These are phyloP conservation scores for Trogon melanurus DNA, from an alignment of 2,113 vertebrate genomes.

Conservation along the genomic window DNA sequence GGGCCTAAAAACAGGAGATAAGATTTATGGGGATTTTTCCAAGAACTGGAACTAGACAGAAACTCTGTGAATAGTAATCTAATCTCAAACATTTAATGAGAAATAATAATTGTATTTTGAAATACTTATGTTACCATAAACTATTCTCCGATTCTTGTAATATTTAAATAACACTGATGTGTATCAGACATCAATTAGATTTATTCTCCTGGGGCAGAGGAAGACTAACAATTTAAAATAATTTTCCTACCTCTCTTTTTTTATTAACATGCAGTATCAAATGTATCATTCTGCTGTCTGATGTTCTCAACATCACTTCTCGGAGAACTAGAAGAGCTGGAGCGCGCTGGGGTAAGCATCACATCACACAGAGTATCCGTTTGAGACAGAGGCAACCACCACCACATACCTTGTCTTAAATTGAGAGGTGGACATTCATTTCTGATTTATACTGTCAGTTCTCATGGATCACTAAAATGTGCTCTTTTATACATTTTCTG, in stretches of 20 bases:
- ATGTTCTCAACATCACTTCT: background rate
- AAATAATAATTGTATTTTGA: background rate
- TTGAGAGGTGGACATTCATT: background rate
- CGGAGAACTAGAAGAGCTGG: background rate
- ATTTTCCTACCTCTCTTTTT: background rate
- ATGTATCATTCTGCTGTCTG: background rate
- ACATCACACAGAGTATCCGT: background rate
- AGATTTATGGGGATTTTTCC: background rate
- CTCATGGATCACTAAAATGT: background rate
- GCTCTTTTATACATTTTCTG: background rate
- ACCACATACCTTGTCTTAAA: background rate
- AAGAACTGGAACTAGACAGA: background rate
- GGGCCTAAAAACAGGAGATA: background rate
- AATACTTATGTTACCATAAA: background rate
- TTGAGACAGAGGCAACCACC: background rate
- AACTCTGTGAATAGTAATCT: background rate
- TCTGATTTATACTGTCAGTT: background rate
- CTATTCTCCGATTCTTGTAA: constrained; percentile 12
- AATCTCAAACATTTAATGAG: background rate
- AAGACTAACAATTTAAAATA: constrained; percentile 31
- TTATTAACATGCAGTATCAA: background rate
- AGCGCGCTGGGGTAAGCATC: background rate
- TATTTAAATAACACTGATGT: constrained; percentile 2
- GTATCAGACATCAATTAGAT: constrained; percentile 23
- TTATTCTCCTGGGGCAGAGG: background rate